Conservation (phyloP, 2,888 invertebrate species). For the Diadromus collaris region DNA sequence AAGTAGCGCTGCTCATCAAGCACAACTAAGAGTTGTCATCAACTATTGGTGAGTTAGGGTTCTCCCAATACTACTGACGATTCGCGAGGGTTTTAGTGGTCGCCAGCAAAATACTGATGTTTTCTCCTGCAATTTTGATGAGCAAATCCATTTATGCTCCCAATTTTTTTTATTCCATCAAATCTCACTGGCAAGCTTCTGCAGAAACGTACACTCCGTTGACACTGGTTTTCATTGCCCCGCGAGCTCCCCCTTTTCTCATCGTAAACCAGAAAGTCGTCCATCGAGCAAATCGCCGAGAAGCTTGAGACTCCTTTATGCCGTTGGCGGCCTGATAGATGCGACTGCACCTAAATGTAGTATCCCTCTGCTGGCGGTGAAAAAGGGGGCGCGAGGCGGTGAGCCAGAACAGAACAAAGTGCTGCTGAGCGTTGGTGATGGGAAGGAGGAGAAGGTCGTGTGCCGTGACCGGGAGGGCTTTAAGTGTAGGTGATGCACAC, state of each 20-base stretch:
- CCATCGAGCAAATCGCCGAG: not conserved
- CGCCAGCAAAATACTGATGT: not conserved
- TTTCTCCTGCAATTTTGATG: not conserved
- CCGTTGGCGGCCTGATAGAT: constrained; percentile 2
- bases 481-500: not conserved
- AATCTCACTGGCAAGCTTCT: not conserved
- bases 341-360: constrained; percentile 9
- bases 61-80: no score
- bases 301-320: constrained; percentile 5
- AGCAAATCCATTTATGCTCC: no score
- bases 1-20: no score
- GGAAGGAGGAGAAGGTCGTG: constrained; percentile 18
- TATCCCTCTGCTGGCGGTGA: not conserved
- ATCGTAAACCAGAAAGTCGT: constrained; percentile 4
- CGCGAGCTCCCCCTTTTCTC: not conserved
- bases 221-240: not conserved
- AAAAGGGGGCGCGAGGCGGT: not conserved
- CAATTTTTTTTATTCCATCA: not conserved
- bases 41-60: not conserved
- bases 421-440: constrained; percentile 11
- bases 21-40: not conserved
- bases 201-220: not conserved
- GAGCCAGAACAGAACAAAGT: constrained; percentile 8
- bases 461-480: not conserved
- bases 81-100: no score